Evolutionary conservation across 2,888 invertebrate genomes (phyloP).

Genomic region (Tridacna crocea): DNA sequence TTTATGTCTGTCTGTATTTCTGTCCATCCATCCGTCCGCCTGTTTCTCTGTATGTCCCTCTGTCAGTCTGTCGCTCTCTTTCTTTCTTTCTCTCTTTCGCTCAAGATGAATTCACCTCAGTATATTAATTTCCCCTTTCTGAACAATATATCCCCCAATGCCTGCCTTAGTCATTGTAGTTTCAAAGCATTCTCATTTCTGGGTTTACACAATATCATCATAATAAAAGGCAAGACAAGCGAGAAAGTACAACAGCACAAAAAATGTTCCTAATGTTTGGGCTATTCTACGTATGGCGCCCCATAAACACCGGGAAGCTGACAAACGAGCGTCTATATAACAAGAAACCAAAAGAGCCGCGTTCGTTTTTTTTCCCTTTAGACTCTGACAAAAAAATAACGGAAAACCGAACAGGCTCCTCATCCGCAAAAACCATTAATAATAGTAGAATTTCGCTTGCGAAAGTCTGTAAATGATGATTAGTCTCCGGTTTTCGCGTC

Average conservation of each 20-base stretch:
- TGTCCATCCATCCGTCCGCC: neutral
- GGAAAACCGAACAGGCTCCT: conserved; percentile 14
- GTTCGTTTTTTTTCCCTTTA: neutral
- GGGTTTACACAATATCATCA: conserved; percentile 25
- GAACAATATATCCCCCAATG: neutral
- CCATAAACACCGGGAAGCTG: conserved; percentile 42
- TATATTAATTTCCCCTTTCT: neutral
- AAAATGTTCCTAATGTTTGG: conserved; percentile 29
- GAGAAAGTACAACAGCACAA: conserved; percentile 7
- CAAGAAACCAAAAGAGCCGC: conserved; percentile 15
- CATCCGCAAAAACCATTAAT: conserved; percentile 19
- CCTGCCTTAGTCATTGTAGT: neutral
- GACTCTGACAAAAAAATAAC: conserved; percentile 11
- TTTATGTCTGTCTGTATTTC: neutral
- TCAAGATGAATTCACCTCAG: neutral
- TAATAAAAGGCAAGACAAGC: conserved; percentile 15
- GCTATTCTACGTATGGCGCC: conserved; percentile 45
- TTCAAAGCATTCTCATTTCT: conserved; percentile 23
- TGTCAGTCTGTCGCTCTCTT: neutral
- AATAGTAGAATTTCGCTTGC: conserved; percentile 24
- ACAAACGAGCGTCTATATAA: conserved; percentile 20
- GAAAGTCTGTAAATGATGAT: conserved; percentile 10
- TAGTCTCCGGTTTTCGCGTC: too few species aligned
- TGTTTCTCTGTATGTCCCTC: neutral
- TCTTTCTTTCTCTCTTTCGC: neutral